These are phyloP conservation scores for Campoletis raptor DNA, from an alignment of 2,888 invertebrate genomes.

Conservation along the genomic window DNA sequence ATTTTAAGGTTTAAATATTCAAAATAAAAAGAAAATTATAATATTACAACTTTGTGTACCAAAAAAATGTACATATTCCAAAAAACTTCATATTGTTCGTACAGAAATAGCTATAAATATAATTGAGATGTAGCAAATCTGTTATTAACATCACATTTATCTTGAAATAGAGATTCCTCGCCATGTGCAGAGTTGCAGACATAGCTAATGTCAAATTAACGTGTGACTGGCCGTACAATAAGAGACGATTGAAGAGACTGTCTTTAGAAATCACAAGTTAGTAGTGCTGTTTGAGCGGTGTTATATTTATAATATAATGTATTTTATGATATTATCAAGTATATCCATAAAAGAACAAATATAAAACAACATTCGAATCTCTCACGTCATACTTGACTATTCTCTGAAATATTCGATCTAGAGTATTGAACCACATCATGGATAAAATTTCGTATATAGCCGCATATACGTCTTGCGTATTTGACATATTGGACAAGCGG, in stretches of 20 bases:
- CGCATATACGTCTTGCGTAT: neutral
- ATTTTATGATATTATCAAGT: neutral
- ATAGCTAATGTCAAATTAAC: neutral
- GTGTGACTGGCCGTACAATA: neutral
- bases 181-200: neutral
- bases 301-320: neutral
- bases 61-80: too few species aligned
- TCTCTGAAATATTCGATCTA: conserved; percentile 10
- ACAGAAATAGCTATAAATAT: too few species aligned
- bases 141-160: too few species aligned
- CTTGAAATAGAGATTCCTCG: too few species aligned
- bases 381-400: conserved; percentile 5
- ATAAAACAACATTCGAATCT: neutral
- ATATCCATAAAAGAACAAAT: neutral
- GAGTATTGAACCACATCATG: neutral
- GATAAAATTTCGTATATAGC: neutral
- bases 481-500: conserved; percentile 39
- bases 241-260: neutral
- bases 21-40: too few species aligned
- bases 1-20: too few species aligned
- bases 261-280: neutral
- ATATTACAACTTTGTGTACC: too few species aligned
- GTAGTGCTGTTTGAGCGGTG: too few species aligned
- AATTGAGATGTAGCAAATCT: too few species aligned
- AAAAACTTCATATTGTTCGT: too few species aligned